Evolutionary conservation across 2,797 vertebrate species (phyloP), one percentile per base, ranked within the genome.

Genomic region (Lepus townsendii): DNA sequence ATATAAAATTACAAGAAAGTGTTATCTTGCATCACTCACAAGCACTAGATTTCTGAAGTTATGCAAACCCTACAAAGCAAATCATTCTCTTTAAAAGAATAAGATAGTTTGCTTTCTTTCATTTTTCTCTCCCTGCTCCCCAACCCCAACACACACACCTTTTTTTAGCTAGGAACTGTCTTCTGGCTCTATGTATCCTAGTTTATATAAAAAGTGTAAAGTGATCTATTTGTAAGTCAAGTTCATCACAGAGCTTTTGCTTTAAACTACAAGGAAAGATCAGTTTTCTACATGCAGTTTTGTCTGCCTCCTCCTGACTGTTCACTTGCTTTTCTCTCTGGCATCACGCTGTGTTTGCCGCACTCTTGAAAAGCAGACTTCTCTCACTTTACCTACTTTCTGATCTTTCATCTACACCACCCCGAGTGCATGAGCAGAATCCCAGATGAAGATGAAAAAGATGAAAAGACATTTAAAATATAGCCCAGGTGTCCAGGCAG

Each of bases 1-100:
- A 38, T 96, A 84, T 98, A 97, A 89, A 97, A 98, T 97, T 97
- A 97, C 96, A 97, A 76, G 20, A 62, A 97, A 91, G 88, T 87
- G 92, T 95, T 96, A 96, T 97, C 92, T 97, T 97, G 94, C 95
- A 97, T 97, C 97, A 86, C 80, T 66, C 91, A 38, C 57, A 76
- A 96, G 57, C 32, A 75, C 85, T 93, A 83, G 95, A 79, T 95
- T 97, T 96, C 32, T 96, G 88, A 93, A 96, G 94, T 72, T 4
- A 3, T 72, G 75, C 97, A 94, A 94, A 91, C 68, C 73, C 88
- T 88, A 69, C 66, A 27, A 63, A 87, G 62, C 14, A 91, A 88
- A 90, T 77, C 10, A 3, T 42, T 90, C 73, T 96, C 88, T 85
- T 79, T 14, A 78, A 96, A 97, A 97, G 60, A 80, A n/a, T 24